Conservation (phyloP, 2,797 vertebrate species). For the Antennarius maculatus region DNA sequence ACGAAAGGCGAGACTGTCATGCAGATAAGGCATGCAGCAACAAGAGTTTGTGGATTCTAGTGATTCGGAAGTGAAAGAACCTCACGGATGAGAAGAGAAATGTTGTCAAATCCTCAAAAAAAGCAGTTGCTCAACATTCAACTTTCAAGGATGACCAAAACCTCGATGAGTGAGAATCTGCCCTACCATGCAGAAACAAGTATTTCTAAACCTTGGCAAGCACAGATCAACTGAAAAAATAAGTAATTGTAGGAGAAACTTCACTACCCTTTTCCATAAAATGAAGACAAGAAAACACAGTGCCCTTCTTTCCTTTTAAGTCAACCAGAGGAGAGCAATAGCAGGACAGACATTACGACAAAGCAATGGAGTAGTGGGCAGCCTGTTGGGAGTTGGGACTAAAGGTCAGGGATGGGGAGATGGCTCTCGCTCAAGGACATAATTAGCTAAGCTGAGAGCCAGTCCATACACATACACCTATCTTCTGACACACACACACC, state of each 20-base stretch:
- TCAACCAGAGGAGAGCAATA: slow-evolving; percentile 38
- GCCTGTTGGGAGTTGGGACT: slow-evolving; percentile 60
- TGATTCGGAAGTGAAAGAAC: too few species aligned
- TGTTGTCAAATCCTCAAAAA: too few species aligned
- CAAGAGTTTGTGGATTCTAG: neutral
- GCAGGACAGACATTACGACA: slow-evolving; percentile 55
- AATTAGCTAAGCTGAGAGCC: slow-evolving; percentile 69
- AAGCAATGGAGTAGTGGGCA: slow-evolving; percentile 51
- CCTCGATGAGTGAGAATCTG: too few species aligned
- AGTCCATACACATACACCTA: slow-evolving; percentile 33
- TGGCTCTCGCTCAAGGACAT: slow-evolving; percentile 68
- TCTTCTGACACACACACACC: slow-evolving; percentile 6
- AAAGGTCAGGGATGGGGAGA: slow-evolving; percentile 76
- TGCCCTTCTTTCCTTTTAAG: slow-evolving; percentile 26
- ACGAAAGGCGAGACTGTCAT: slow-evolving; percentile 1
- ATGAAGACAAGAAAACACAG: slow-evolving; percentile 7
- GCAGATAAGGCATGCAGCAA: neutral
- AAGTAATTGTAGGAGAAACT: slow-evolving; percentile 5
- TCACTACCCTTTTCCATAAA: neutral
- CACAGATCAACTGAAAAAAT: neutral
- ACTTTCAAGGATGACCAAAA: too few species aligned
- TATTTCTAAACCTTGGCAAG: slow-evolving; percentile 1
- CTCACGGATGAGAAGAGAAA: too few species aligned
- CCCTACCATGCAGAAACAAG: neutral
- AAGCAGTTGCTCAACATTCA: too few species aligned